Conservation (phyloP, 1,140 invertebrate genomes). For the Vollenhovia emeryi region DNA sequence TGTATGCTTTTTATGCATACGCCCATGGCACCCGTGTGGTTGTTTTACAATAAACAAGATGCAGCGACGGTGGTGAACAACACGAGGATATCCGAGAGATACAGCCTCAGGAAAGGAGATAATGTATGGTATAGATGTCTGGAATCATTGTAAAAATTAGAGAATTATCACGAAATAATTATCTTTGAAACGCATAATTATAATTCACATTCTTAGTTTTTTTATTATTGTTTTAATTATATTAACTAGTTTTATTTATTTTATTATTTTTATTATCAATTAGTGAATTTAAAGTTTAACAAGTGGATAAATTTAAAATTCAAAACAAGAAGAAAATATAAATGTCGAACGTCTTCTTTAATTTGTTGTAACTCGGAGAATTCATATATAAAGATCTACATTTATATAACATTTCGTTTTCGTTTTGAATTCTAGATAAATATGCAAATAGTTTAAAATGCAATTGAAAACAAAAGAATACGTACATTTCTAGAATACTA, state of each 20-base stretch:
- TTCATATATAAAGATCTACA: not conserved
- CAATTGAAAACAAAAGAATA: not conserved
- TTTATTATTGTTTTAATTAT: not conserved
- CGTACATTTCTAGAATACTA: slow-evolving; percentile 80
- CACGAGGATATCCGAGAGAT: slow-evolving; percentile 85
- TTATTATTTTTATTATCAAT: not conserved
- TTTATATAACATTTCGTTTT: not conserved
- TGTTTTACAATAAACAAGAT: slow-evolving; percentile 87
- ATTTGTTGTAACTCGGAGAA: not conserved
- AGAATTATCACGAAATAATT: not conserved
- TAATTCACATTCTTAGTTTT: not conserved
- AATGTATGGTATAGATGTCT: slow-evolving; percentile 73
- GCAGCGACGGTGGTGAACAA: slow-evolving; percentile 84
- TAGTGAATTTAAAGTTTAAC: too few species aligned
- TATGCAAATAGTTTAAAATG: not conserved
- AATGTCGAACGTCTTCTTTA: not conserved
- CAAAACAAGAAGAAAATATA: not conserved
- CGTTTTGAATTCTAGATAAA: not conserved
- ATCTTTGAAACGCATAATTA: not conserved
- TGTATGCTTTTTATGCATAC: slow-evolving; percentile 85
- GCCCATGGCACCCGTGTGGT: slow-evolving; percentile 83
- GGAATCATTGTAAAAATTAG: not conserved
- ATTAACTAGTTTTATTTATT: not conserved
- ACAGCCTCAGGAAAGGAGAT: slow-evolving; percentile 84
- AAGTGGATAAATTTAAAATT: not conserved